Conservation (phyloP, 2,888 invertebrate genomes). For the Sinelater perroti region DNA sequence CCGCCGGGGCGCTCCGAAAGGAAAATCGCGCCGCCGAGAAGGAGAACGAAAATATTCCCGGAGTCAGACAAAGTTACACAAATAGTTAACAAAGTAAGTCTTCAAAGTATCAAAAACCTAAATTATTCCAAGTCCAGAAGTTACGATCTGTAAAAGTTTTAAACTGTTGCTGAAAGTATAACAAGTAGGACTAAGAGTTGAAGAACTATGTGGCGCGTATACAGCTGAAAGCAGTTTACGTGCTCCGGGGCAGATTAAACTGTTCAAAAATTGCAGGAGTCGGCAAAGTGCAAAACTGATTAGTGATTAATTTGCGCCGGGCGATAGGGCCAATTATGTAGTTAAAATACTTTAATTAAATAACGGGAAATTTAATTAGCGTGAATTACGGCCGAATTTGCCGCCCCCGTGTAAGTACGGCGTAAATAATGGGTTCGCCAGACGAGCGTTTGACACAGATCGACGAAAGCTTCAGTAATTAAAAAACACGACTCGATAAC, state of each 20-base stretch:
- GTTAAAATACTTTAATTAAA: too few relatives aligned
- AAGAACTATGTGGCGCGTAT: constrained; percentile 51
- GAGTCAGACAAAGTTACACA: constrained; percentile 41
- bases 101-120: constrained; percentile 44
- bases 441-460: too few relatives aligned
- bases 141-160: constrained; percentile 52
- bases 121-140: constrained; percentile 48
- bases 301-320: too few relatives aligned
- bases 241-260: constrained; percentile 17
- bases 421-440: too few relatives aligned
- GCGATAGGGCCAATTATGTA: too few relatives aligned
- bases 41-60: constrained; percentile 32
- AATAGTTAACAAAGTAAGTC: constrained; percentile 42
- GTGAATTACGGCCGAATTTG: too few relatives aligned
- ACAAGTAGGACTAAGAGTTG: constrained; percentile 55
- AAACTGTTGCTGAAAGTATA: constrained; percentile 57
- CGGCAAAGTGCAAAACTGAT: background rate
- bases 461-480: too few relatives aligned
- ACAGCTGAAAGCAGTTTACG: constrained; percentile 47
- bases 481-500: too few relatives aligned
- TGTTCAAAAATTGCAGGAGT: constrained; percentile 8
- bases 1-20: background rate
- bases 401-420: too few relatives aligned
- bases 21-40: constrained; percentile 10
- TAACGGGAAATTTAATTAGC: too few relatives aligned